Evolutionary conservation across 2,797 vertebrate genomes (phyloP).

Genomic region (Rachycentron canadum): DNA sequence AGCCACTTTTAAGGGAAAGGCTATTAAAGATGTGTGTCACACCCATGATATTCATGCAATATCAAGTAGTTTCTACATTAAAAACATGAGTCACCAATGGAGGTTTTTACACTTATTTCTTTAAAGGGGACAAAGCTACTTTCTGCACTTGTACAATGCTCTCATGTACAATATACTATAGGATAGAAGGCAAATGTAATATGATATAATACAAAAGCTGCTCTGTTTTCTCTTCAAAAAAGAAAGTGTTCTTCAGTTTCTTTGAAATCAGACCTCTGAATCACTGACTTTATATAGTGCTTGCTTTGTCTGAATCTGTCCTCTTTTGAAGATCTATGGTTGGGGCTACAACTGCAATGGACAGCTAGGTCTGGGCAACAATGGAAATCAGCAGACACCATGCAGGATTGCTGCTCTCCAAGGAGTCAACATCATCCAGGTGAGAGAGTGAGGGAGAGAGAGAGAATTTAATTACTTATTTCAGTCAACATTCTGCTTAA

Average conservation of each 20-base stretch:
- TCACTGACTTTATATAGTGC: not conserved
- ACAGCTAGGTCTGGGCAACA: constrained; percentile 96
- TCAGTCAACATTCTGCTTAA: constrained; percentile 3
- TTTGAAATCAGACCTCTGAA: not conserved
- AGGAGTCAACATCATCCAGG: constrained; percentile 92
- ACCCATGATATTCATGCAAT: not conserved
- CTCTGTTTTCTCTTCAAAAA: not conserved
- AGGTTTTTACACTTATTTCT: not conserved
- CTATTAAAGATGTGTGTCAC: not conserved
- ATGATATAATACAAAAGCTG: not conserved
- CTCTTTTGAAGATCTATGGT: constrained; percentile 90
- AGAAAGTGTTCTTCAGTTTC: not conserved
- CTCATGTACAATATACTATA: too few relatives aligned
- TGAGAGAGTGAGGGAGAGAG: constrained; percentile 65
- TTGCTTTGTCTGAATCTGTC: not conserved
- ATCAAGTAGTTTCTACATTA: not conserved
- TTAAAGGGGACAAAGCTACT: not conserved
- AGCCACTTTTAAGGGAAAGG: not conserved
- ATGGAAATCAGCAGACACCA: constrained; percentile 95
- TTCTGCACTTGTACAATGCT: not conserved
- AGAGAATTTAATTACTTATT: not conserved
- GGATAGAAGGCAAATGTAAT: too few relatives aligned
- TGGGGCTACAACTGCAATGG: constrained; percentile 99
- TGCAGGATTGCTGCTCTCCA: constrained; percentile 95
- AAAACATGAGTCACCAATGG: not conserved